Conservation (phyloP, 2,113 vertebrate genomes). For the Corydoras maculifer region DNA sequence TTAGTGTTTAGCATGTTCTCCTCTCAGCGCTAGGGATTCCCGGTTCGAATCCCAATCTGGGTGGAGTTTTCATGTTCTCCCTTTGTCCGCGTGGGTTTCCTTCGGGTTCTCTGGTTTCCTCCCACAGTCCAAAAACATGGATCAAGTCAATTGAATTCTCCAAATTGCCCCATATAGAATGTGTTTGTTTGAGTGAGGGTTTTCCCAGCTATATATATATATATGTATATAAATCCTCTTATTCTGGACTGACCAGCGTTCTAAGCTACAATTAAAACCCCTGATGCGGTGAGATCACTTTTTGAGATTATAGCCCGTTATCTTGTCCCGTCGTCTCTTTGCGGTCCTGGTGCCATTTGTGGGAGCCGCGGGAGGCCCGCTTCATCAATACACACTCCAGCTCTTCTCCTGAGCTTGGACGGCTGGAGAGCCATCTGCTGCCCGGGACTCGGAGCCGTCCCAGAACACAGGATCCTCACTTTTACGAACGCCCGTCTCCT, state of each 20-base stretch:
- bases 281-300: not conserved
- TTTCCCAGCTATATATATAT: no score
- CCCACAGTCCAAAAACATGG: no score
- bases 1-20: no score
- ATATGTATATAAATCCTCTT: no score
- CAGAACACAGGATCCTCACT: constrained; percentile 8
- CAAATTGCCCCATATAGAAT: no score
- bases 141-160: no score
- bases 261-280: not conserved
- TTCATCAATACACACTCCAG: constrained; percentile 18
- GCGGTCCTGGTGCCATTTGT: constrained; percentile 38
- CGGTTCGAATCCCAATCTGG: no score
- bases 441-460: constrained; percentile 24
- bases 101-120: no score
- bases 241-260: not conserved
- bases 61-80: no score
- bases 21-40: no score
- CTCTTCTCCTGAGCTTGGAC: constrained; percentile 36
- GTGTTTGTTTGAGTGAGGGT: no score
- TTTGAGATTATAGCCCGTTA: not conserved
- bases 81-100: no score
- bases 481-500: constrained; percentile 1
- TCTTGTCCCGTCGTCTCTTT: constrained; percentile 4
- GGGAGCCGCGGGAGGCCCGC: constrained; percentile 27
- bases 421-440: constrained; percentile 46